Conservation (phyloP, 1,140 invertebrate species). For the Penaeus chinensis region DNA sequence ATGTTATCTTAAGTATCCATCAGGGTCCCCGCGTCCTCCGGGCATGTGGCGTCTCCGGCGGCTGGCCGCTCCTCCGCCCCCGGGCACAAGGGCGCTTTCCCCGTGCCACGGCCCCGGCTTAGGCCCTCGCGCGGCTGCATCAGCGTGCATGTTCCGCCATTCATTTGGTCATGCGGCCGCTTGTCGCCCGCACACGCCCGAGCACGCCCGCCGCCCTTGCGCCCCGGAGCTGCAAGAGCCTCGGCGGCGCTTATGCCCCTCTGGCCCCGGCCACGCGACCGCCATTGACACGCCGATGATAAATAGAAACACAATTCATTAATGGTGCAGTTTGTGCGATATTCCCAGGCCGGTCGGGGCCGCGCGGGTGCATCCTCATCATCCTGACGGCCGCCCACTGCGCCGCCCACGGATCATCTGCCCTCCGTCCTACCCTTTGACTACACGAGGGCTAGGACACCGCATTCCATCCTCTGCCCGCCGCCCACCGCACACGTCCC, state of each 20-base stretch:
- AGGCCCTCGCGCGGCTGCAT: neutral
- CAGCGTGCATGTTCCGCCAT: slow-evolving; percentile 20
- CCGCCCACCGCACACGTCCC: neutral
- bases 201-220: neutral
- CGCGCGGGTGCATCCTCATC: neutral
- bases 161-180: slow-evolving; percentile 34
- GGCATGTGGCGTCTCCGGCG: no score
- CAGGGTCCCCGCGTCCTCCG: neutral
- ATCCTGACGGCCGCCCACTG: slow-evolving; percentile 11
- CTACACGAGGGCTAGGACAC: no score
- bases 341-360: neutral
- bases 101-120: neutral
- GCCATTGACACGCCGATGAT: slow-evolving; percentile 16
- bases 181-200: neutral
- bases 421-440: neutral
- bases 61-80: neutral
- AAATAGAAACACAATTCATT: slow-evolving; percentile 53
- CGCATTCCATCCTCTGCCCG: neutral
- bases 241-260: neutral
- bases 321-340: slow-evolving; percentile 20
- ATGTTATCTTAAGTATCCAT: slow-evolving; percentile 16
- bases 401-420: neutral
- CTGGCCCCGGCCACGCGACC: neutral
- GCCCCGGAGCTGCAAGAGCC: neutral
- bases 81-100: neutral